phyloP scores from a whole-genome alignment of 1,140 invertebrate species.

The Contarinia nasturtii region DNA sequence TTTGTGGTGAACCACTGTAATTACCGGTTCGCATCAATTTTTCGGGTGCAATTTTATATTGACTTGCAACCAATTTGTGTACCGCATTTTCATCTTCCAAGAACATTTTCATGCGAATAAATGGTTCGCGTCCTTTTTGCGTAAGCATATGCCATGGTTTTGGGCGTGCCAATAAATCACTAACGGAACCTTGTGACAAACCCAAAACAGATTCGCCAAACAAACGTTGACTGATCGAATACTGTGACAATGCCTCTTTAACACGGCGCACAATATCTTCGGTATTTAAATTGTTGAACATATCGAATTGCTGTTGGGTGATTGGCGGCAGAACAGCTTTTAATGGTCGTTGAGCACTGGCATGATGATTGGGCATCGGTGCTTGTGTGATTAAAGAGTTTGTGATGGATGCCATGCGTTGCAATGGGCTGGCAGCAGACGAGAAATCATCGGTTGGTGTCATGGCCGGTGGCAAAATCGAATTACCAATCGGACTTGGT shows the following conservation, averaged over 20 bases:
- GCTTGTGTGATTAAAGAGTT: slow-evolving; percentile 89
- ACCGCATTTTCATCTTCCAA: slow-evolving; percentile 92
- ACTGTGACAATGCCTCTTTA: slow-evolving; percentile 93
- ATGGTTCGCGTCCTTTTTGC: slow-evolving; percentile 90
- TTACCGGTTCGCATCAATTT: slow-evolving; percentile 87
- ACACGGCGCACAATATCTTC: slow-evolving; percentile 96
- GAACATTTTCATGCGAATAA: slow-evolving; percentile 97
- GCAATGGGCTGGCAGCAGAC: slow-evolving; percentile 74
- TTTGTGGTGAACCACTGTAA: slow-evolving; percentile 65
- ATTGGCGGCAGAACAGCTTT: slow-evolving; percentile 94
- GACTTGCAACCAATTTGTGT: slow-evolving; percentile 86
- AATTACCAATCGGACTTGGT: slow-evolving; percentile 60
- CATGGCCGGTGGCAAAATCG: slow-evolving; percentile 60
- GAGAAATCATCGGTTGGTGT: slow-evolving; percentile 58
- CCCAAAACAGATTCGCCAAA: slow-evolving; percentile 96
- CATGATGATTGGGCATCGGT: slow-evolving; percentile 59
- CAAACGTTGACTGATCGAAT: slow-evolving; percentile 93
- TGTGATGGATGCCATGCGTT: slow-evolving; percentile 93
- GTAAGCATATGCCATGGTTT: slow-evolving; percentile 97
- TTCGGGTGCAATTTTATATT: slow-evolving; percentile 94
- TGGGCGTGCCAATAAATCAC: slow-evolving; percentile 80
- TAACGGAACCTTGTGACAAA: slow-evolving; percentile 88
- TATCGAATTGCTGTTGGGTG: slow-evolving; percentile 96
- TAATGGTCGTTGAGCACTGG: slow-evolving; percentile 64
- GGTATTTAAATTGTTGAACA: slow-evolving; percentile 95